Evolutionary conservation across 1,140 invertebrate genomes (phyloP), one percentile per base, ranked within the genome.

Genomic region (Drosophila elegans): DNA sequence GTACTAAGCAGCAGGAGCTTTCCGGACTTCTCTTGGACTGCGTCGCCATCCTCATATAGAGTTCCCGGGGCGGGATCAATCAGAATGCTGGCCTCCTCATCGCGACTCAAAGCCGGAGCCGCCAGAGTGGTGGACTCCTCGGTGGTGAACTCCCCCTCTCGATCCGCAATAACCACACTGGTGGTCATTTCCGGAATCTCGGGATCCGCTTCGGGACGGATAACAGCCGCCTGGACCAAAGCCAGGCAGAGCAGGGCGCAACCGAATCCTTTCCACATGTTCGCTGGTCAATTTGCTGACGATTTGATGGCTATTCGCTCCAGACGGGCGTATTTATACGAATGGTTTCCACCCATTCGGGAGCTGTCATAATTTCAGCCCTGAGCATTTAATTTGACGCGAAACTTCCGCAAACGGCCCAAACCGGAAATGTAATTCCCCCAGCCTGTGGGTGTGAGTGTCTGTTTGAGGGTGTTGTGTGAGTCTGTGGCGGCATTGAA

Each of bases 361-460:
- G 51, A 86, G 75, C 79, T 83, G 84, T 88, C 83, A 88, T 88
- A 88, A 88, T 88, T 88, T 69, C 49, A 63, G 68, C 84, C 84
- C 80, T 89, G 83, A 69, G 78, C 77, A 69, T 57, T 61, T 75
- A 80, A 80, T 85, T 80, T 66, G 77, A 74, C 61, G 64, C 67
- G 59, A 59, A 68, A 71, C 80, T 88, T 88, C 84, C 84, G 84
- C 85, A 89, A 73, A 69, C 68, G 55, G 61, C 39, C 64, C 52
- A 64, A 62, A 51, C 80, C 83, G 84, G 84, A 88, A 88, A 89
- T 88, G 84, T 88, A 84, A 89, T 82, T 79, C 49, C 51, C 34
- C 12, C 42, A 4, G 32, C 49, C 13, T 44, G 25, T 49, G 42
- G 41, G 29, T 62, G 60, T 44, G 44, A 41, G 39, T 54, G 54